These are phyloP conservation scores for Temnothorax unifasciatus DNA, from an alignment of 2,888 invertebrate species.

Conservation along the genomic window DNA sequence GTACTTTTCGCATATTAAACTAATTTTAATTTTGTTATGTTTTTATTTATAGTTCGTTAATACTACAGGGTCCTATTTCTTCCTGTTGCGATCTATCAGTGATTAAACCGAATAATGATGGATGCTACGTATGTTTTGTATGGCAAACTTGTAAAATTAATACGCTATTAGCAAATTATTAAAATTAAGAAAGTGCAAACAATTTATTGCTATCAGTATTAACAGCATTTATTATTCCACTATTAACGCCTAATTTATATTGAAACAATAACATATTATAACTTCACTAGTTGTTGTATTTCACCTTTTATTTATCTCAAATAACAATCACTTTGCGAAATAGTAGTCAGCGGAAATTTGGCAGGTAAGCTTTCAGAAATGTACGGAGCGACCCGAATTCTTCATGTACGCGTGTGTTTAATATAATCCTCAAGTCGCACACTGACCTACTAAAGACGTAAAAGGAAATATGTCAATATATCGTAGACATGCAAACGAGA, in stretches of 20 bases:
- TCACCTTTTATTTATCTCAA: not conserved
- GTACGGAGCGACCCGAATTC: too few relatives aligned
- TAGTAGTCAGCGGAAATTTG: not conserved
- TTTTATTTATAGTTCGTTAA: not conserved
- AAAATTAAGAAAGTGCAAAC: not conserved
- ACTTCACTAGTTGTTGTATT: not conserved
- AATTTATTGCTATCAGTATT: not conserved
- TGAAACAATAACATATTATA: not conserved
- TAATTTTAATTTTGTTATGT: not conserved
- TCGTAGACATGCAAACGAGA: not conserved
- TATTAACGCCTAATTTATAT: not conserved
- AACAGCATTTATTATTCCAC: not conserved
- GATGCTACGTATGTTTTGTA: not conserved
- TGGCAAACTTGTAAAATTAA: not conserved
- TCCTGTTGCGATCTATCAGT: not conserved
- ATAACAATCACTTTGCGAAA: not conserved
- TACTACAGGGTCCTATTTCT: not conserved
- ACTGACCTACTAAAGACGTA: too few relatives aligned
- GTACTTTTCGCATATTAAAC: not conserved
- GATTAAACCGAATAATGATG: not conserved
- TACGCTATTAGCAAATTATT: not conserved
- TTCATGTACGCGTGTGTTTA: too few relatives aligned
- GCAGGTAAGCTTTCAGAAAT: too few relatives aligned
- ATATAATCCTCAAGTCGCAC: too few relatives aligned
- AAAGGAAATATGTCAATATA: too few relatives aligned